Evolutionary conservation across 2,888 invertebrate species (phyloP).

Genomic region (Drosophila nr. fundita): DNA sequence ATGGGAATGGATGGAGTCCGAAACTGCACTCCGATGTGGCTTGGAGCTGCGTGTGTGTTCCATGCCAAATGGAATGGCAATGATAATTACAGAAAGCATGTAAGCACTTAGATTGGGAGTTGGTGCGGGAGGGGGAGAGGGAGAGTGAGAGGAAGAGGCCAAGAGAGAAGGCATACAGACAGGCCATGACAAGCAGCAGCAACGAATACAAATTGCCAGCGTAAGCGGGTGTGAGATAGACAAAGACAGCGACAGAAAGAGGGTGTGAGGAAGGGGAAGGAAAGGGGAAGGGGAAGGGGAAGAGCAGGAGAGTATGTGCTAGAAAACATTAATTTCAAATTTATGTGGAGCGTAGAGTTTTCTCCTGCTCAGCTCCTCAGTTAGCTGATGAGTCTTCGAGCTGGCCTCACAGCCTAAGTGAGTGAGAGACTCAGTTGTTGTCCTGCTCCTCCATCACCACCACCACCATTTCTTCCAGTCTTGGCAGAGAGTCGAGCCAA

Average conservation of each 20-base stretch:
- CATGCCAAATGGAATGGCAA: constrained; percentile 80
- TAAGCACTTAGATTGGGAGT: constrained; percentile 65
- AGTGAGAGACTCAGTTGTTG: constrained; percentile 5
- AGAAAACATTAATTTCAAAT: constrained; percentile 81
- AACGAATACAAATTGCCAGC: constrained; percentile 57
- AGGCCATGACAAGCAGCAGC: constrained; percentile 65
- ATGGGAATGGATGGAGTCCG: constrained; percentile 25
- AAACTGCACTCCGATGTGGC: constrained; percentile 46
- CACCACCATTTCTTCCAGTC: neutral
- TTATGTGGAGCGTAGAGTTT: constrained; percentile 81
- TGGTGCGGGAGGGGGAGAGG: constrained; percentile 9
- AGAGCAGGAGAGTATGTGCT: constrained; percentile 53
- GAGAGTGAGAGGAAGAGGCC: neutral
- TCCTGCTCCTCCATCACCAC: neutral
- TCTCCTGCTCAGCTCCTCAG: constrained; percentile 49
- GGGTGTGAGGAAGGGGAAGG: constrained; percentile 1
- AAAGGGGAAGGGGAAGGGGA: neutral
- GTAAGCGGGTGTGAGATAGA: constrained; percentile 12
- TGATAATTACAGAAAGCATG: constrained; percentile 81
- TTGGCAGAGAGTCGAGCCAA: constrained; percentile 5
- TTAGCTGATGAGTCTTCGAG: constrained; percentile 53
- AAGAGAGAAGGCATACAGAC: constrained; percentile 40
- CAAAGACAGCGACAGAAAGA: neutral
- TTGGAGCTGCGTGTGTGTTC: constrained; percentile 76
- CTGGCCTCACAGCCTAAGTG: constrained; percentile 18